A percentile compares a stretch with the other conserved stretches of the same genome.
These are phyloP conservation scores for Listronotus oregonensis DNA, from an alignment of 1,140 invertebrate species.

Conservation along the genomic window DNA sequence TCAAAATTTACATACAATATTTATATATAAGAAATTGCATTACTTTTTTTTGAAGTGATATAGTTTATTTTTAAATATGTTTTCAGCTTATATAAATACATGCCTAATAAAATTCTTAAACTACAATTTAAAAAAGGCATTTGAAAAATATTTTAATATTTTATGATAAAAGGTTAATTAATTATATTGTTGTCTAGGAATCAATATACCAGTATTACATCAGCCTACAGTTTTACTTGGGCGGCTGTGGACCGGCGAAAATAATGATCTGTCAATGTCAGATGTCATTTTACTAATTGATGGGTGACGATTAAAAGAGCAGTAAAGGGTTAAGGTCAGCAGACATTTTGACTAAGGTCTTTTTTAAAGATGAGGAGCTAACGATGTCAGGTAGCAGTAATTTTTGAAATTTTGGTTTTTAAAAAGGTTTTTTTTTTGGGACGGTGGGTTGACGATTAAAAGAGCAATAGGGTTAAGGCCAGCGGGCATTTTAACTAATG, in stretches of 20 bases:
- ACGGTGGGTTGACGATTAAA: too few relatives aligned
- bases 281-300: too few relatives aligned
- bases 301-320: too few relatives aligned
- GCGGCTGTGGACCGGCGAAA: neutral
- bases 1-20: constrained; percentile 5
- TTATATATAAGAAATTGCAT: constrained; percentile 7
- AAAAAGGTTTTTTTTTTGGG: too few relatives aligned
- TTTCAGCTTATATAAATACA: constrained; percentile 21
- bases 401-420: too few relatives aligned
- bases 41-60: neutral
- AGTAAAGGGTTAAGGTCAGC: too few relatives aligned
- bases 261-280: neutral
- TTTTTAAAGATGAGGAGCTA: too few relatives aligned
- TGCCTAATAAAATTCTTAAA: constrained; percentile 5
- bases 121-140: constrained; percentile 45
- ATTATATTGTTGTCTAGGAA: constrained; percentile 46
- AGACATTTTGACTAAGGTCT: too few relatives aligned
- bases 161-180: constrained; percentile 17
- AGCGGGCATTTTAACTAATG: too few relatives aligned
- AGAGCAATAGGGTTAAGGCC: too few relatives aligned
- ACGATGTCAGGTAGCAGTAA: too few relatives aligned
- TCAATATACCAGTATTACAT: constrained; percentile 47
- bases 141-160: constrained; percentile 48
- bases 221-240: constrained; percentile 25
- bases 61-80: neutral